Percentiles rank a stretch among this genome's conserved stretches.
These are phyloP conservation scores for Tipula vernalis DNA, from an alignment of 2,888 invertebrate genomes.

Conservation along the genomic window DNA sequence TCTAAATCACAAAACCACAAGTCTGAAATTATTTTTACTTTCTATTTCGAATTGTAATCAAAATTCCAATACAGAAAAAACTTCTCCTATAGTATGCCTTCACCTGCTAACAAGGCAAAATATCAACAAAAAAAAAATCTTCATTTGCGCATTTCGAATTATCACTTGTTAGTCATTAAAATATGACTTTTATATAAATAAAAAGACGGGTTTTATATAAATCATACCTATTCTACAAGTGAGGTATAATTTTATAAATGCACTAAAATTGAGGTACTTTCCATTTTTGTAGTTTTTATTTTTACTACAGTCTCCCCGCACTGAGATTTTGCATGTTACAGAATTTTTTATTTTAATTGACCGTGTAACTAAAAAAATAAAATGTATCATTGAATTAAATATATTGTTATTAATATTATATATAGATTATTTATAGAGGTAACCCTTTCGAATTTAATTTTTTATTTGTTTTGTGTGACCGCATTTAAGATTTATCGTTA, in stretches of 20 bases:
- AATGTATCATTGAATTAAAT: background rate
- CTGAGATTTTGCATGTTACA: background rate
- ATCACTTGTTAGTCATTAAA: background rate
- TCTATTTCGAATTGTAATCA: background rate
- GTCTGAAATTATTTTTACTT: background rate
- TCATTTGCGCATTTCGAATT: background rate
- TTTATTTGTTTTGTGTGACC: background rate
- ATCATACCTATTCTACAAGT: too few relatives aligned
- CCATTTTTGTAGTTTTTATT: too few relatives aligned
- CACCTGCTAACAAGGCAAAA: background rate
- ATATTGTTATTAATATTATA: background rate
- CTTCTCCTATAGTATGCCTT: background rate
- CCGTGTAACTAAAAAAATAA: background rate
- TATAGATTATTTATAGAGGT: background rate
- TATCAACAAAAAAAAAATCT: background rate
- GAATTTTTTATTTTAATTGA: background rate
- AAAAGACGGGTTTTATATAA: too few relatives aligned
- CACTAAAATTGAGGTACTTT: too few relatives aligned
- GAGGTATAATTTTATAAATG: too few relatives aligned
- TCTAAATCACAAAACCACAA: background rate
- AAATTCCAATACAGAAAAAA: background rate
- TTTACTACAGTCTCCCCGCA: too few relatives aligned
- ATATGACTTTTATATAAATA: background rate
- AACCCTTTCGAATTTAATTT: background rate
- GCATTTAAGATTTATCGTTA: background rate